Evolutionary conservation across 2,888 invertebrate genomes (phyloP).

Genomic region (Cataglyphis altisquamis): DNA sequence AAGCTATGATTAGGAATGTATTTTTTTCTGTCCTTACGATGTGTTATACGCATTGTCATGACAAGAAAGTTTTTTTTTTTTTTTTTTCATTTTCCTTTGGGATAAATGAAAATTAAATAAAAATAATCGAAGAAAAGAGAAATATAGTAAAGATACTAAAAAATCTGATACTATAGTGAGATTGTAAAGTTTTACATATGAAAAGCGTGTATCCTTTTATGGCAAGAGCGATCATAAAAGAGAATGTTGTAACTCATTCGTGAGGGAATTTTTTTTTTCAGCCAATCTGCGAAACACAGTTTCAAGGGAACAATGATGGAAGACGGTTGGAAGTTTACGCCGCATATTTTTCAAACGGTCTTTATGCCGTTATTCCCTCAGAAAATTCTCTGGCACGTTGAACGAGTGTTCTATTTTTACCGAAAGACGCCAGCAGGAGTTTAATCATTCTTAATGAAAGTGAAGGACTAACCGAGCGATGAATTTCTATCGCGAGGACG

Average conservation of each 20-base stretch:
- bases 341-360: slow-evolving; percentile 38
- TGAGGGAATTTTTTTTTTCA: slow-evolving; percentile 19
- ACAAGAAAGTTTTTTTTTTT: not conserved
- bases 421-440: slow-evolving; percentile 32
- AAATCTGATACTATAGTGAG: slow-evolving; percentile 13
- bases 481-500: slow-evolving; percentile 65
- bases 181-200: slow-evolving; percentile 29
- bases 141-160: slow-evolving; percentile 8
- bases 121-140: slow-evolving; percentile 16
- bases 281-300: slow-evolving; percentile 43
- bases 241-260: slow-evolving; percentile 35
- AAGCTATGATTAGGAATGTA: not conserved
- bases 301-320: slow-evolving; percentile 31
- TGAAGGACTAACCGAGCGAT: slow-evolving; percentile 56
- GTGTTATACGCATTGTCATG: not conserved
- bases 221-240: slow-evolving; percentile 26
- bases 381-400: slow-evolving; percentile 35
- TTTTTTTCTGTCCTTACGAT: not conserved
- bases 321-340: slow-evolving; percentile 26
- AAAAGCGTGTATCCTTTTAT: slow-evolving; percentile 31
- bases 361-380: slow-evolving; percentile 9
- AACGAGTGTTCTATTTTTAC: slow-evolving; percentile 42
- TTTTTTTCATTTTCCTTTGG: not conserved
- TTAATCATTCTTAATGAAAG: slow-evolving; percentile 51
- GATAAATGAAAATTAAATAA: not conserved